Conservation (phyloP, 2,888 invertebrate genomes). For the Oithona nana region DNA sequence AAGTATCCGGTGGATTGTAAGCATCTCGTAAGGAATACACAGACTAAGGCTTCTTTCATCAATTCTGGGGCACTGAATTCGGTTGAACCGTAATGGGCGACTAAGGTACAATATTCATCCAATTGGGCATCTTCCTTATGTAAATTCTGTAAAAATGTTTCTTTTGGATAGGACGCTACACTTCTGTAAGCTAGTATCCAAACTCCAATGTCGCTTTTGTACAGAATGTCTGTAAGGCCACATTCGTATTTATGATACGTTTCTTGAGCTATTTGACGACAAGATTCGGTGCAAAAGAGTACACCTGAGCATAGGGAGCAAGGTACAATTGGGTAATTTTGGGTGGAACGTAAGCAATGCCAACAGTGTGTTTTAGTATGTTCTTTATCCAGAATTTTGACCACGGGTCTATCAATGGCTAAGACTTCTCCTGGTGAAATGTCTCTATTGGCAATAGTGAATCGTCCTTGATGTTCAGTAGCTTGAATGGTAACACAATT, state of each 20-base stretch:
- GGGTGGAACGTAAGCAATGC: not conserved
- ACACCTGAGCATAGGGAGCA: slow-evolving; percentile 9
- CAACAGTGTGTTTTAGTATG: slow-evolving; percentile 6
- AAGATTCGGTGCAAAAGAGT: slow-evolving; percentile 1
- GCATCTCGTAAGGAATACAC: slow-evolving; percentile 6
- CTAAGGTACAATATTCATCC: not conserved
- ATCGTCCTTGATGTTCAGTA: not conserved
- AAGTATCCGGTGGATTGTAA: not conserved
- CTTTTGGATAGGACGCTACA: not conserved
- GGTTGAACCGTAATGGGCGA: not conserved
- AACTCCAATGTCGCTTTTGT: slow-evolving; percentile 3
- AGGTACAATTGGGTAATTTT: not conserved
- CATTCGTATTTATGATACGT: slow-evolving; percentile 12
- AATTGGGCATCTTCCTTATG: not conserved
- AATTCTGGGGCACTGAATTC: not conserved
- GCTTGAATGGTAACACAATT: not conserved
- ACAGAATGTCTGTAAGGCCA: slow-evolving; percentile 4
- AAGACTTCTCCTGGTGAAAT: slow-evolving; percentile 10
- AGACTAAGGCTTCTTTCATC: slow-evolving; percentile 10
- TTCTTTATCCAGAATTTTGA: slow-evolving; percentile 8
- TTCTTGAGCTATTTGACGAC: not conserved
- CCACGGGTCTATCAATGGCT: slow-evolving; percentile 1
- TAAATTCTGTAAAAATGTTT: not conserved
- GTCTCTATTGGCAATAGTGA: not conserved
- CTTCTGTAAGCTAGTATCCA: slow-evolving; percentile 6